phyloP scores from a whole-genome alignment of 2,113 vertebrate genomes.

The Myiopsitta monachus region DNA sequence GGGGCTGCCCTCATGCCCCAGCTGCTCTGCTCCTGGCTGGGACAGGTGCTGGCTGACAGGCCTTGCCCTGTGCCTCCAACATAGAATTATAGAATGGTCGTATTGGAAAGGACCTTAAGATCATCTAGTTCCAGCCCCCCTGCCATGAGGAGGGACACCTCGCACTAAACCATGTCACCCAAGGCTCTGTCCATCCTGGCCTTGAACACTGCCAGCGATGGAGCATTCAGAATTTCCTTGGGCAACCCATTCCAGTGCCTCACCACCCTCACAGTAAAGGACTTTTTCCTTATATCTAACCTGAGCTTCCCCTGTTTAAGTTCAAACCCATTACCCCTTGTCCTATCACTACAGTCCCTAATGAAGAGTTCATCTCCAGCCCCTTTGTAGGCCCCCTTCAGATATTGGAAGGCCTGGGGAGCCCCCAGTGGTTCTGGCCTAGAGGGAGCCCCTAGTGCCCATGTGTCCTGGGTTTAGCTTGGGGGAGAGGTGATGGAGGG shows the following conservation, averaged over 20 bases:
- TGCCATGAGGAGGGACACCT: background rate
- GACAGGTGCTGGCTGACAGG: background rate
- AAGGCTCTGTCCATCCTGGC: background rate
- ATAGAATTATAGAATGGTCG: background rate
- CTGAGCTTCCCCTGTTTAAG: background rate
- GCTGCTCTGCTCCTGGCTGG: background rate
- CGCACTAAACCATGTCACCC: background rate
- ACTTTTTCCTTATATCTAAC: background rate
- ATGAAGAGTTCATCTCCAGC: background rate
- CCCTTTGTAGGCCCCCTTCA: background rate
- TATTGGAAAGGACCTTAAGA: background rate
- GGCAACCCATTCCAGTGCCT: background rate
- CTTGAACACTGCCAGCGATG: background rate
- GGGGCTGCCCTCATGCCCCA: accelerated
- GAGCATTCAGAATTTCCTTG: background rate
- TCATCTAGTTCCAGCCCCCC: background rate
- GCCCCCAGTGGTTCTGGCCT: no score
- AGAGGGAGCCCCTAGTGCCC: background rate
- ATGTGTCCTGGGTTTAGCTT: background rate
- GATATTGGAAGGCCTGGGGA: background rate
- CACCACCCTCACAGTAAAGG: background rate
- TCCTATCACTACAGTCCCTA: background rate
- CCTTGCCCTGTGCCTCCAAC: background rate
- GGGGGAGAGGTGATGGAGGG: background rate
- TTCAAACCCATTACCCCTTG: background rate